A percentile compares a stretch with the other conserved stretches of the same genome.
phyloP scores from a whole-genome alignment of 2,797 vertebrate genomes.

The Pithecia hirsuta region DNA sequence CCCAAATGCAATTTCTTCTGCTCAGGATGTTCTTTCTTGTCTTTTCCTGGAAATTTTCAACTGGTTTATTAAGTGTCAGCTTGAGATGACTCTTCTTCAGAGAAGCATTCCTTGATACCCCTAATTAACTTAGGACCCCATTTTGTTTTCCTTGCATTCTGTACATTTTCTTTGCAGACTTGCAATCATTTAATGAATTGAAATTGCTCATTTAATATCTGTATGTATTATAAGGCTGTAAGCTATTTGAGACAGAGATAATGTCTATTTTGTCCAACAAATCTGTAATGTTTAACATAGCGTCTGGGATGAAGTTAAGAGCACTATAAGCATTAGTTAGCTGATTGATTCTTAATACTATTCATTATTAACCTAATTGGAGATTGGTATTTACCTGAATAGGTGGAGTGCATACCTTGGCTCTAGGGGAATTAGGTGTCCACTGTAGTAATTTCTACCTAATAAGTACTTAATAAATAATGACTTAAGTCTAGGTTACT shows the following conservation, averaged over 20 bases:
- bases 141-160: background rate
- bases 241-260: background rate
- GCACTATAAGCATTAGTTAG: background rate
- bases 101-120: background rate
- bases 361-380: background rate
- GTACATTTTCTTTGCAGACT: background rate
- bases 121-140: background rate
- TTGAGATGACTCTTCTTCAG: conserved; percentile 15
- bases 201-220: conserved; percentile 29
- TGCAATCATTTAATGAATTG: background rate
- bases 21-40: background rate
- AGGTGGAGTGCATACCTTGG: background rate
- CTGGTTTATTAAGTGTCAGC: background rate
- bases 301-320: background rate
- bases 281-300: background rate
- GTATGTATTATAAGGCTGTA: background rate
- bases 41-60: background rate
- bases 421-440: background rate
- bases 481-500: background rate
- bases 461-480: conserved; percentile 19
- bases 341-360: conserved; percentile 29
- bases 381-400: background rate
- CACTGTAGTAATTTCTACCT: conserved; percentile 9
- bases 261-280: background rate
- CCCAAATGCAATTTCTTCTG: background rate